Base-by-base conservation (phyloP, 2,113 vertebrate species). In the Paradoxurus hermaphroditus region DNA sequence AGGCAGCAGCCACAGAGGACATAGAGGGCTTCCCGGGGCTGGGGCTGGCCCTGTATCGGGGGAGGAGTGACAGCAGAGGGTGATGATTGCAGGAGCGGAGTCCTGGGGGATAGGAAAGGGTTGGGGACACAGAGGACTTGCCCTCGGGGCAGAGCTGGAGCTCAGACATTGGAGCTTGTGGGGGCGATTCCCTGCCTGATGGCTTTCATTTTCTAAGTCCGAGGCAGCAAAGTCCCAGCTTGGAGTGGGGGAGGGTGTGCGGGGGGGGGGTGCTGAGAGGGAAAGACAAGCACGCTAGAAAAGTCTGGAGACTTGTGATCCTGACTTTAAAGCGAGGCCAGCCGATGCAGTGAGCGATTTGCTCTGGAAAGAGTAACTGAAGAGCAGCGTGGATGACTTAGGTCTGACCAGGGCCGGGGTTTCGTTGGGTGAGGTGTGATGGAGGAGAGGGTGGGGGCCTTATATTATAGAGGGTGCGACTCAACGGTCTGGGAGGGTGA, bases 191-290 rank as follows among this genome's bases (percentile, higher is more conserved):
- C 27, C 39, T 41, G 29, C 11, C 14, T 2, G n/a, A 3, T 16
- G 81, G 46, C 77, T 49, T 44, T 56, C 29, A 8, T 78, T 70
- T 92, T 53, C 36, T 68, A 49, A 79, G 36, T n/a, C 4, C 0
- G 14, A 82, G 73, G 51, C 78, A 65, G 51, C 78, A 65, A 75
- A 75, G 41, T 34, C 75, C 63, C 19, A 63, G 68, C n/a, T 31
- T 23, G 11, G 75, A 25, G 13, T 1, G n/a, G 23, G 27, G 75
- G 18, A 23, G 1, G 0, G 9, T 0, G n/a, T 44, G 21, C 0
- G 3, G 16, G 15, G 15, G 3, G 12, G 27, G 36, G 23, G 63
- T 7, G 23, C n/a, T 44, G 93, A 84, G 62, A 7, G 1, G 4
- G 79, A 41, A 34, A 68, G 25, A n/a, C 2, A 14, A 78, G 34